Conservation (phyloP, 1,140 invertebrate species). For the Leptinotarsa lineolata region DNA sequence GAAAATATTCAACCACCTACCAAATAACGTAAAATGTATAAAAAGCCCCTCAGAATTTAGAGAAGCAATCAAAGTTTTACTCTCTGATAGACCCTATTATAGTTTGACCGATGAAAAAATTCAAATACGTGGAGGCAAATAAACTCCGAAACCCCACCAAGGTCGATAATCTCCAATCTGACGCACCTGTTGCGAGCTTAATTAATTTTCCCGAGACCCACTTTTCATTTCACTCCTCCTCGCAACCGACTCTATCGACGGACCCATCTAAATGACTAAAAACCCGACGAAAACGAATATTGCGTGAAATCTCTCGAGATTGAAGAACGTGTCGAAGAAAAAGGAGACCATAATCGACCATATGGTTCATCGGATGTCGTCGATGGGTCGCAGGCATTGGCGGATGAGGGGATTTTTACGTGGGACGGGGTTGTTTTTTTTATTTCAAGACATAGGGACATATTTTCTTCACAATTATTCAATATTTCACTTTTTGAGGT, state of each 20-base stretch:
- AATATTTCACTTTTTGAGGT: too few species aligned
- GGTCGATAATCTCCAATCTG: constrained; percentile 16
- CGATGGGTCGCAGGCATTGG: constrained; percentile 6
- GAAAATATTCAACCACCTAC: too few species aligned
- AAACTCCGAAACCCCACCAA: neutral
- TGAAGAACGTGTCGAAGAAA: constrained; percentile 16
- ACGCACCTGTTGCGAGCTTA: constrained; percentile 12
- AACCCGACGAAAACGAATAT: constrained; percentile 25
- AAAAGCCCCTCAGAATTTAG: too few species aligned
- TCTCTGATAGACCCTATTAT: too few species aligned
- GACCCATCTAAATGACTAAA: neutral
- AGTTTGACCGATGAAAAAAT: too few species aligned
- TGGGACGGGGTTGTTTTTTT: too few species aligned
- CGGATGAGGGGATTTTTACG: neutral
- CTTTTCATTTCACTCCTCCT: constrained; percentile 10
- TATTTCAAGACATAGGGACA: too few species aligned
- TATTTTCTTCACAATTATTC: too few species aligned
- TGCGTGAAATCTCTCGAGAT: constrained; percentile 32
- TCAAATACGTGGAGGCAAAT: too few species aligned
- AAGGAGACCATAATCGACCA: constrained; percentile 25
- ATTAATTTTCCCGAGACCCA: constrained; percentile 13
- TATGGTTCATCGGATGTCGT: constrained; percentile 29
- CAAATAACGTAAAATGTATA: too few species aligned
- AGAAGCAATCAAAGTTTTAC: too few species aligned
- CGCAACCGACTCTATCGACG: neutral